These are phyloP conservation scores for Epinotia demarniana DNA, from an alignment of 2,888 invertebrate genomes.

Conservation along the genomic window DNA sequence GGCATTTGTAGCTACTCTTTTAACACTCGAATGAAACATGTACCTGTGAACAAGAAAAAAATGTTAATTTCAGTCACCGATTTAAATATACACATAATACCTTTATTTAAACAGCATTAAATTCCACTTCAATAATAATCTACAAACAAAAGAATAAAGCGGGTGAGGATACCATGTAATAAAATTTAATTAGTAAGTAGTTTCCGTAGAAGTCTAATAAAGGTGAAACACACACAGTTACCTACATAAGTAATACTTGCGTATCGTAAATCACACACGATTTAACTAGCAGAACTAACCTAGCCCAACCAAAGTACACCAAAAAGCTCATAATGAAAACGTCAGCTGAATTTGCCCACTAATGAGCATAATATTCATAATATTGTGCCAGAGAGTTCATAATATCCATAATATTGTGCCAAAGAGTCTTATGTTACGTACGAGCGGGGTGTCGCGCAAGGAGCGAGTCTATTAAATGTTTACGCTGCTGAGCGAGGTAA, in stretches of 20 bases:
- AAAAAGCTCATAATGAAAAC: conserved; percentile 46
- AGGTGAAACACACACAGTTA: too few relatives aligned
- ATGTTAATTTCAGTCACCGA: background rate
- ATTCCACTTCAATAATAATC: too few relatives aligned
- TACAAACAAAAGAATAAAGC: too few relatives aligned
- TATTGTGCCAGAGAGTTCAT: conserved; percentile 69
- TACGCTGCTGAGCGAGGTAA: conserved; percentile 62
- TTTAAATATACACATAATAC: background rate
- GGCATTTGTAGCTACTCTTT: background rate
- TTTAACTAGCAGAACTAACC: background rate
- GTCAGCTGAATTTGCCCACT: conserved; percentile 68
- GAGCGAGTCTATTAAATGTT: conserved; percentile 81
- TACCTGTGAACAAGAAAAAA: conserved; percentile 53
- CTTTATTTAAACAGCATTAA: too few relatives aligned
- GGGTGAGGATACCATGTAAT: too few relatives aligned
- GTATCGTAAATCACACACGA: background rate
- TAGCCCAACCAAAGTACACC: conserved; percentile 6
- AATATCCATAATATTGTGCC: conserved; percentile 70
- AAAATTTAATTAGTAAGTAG: too few relatives aligned
- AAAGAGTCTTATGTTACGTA: conserved; percentile 80
- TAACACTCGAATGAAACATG: conserved; percentile 47
- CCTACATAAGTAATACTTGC: background rate
- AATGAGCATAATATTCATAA: conserved; percentile 80
- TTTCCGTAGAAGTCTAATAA: too few relatives aligned
- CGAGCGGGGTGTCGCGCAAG: conserved; percentile 72